These are phyloP conservation scores for Stratiolaelaps scimitus DNA, from an alignment of 1,140 invertebrate genomes.

Conservation along the genomic window DNA sequence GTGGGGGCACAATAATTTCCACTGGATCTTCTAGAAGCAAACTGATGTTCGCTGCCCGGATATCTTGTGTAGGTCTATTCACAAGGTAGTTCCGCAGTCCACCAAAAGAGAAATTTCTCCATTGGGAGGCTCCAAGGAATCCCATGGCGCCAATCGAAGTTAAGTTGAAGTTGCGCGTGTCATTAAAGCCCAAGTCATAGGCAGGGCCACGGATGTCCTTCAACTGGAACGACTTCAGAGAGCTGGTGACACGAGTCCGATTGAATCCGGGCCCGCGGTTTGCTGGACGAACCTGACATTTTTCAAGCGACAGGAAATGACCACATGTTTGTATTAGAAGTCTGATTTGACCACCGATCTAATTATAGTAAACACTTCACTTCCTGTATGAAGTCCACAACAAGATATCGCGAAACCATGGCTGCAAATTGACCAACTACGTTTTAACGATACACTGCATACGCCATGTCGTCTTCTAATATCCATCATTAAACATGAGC, in stretches of 20 bases:
- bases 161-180: constrained; percentile 6
- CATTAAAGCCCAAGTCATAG: neutral
- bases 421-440: too few species aligned
- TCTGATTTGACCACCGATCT: too few species aligned
- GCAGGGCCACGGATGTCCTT: neutral
- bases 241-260: constrained; percentile 3
- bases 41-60: too few species aligned
- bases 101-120: neutral
- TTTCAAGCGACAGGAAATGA: neutral
- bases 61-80: too few species aligned
- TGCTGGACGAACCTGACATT: neutral
- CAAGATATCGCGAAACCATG: too few species aligned
- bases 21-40: too few species aligned
- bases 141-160: neutral
- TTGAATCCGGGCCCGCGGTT: constrained; percentile 13
- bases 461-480: too few species aligned
- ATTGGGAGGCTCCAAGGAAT: neutral
- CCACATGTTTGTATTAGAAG: too few species aligned
- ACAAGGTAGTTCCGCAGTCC: neutral
- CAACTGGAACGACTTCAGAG: constrained; percentile 3
- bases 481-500: too few species aligned
- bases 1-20: neutral
- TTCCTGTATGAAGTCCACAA: too few species aligned
- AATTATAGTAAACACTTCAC: too few species aligned
- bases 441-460: too few species aligned